These are phyloP conservation scores for Venustaconcha ellipsiformis DNA, from an alignment of 1,140 invertebrate species.

Conservation along the genomic window DNA sequence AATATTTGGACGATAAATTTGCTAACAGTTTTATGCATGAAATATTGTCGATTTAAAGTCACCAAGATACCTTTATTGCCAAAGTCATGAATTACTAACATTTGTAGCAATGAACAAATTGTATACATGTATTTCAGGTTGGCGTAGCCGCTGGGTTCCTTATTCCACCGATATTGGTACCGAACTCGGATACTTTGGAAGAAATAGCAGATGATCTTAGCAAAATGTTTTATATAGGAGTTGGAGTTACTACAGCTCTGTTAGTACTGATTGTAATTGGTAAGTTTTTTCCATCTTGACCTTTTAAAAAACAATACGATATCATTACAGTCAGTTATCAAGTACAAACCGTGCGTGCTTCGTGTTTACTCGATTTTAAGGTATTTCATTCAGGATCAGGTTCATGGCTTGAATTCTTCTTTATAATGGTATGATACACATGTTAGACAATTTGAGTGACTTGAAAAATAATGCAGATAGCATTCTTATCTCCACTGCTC, in stretches of 20 bases:
- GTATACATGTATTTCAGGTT: conserved; percentile 74
- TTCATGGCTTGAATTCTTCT: neutral
- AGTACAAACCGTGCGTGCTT: neutral
- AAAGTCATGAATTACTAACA: too few relatives aligned
- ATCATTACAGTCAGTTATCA: too few relatives aligned
- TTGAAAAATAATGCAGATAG: too few relatives aligned
- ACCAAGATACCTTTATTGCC: too few relatives aligned
- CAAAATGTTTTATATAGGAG: conserved; percentile 85
- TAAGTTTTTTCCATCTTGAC: conserved; percentile 66
- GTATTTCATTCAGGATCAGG: neutral
- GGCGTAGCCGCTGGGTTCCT: conserved; percentile 92
- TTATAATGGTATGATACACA: too few relatives aligned
- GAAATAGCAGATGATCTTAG: conserved; percentile 78
- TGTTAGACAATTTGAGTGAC: too few relatives aligned
- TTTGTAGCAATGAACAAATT: too few relatives aligned
- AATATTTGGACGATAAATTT: too few relatives aligned
- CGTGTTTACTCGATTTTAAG: neutral
- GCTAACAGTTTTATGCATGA: too few relatives aligned
- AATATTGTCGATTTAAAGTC: too few relatives aligned
- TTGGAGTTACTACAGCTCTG: conserved; percentile 80
- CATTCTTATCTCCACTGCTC: too few relatives aligned
- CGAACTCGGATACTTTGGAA: conserved; percentile 63
- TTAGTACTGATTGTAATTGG: conserved; percentile 84
- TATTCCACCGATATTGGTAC: conserved; percentile 86
- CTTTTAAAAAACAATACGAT: too few relatives aligned